phyloP scores from a whole-genome alignment of 2,113 vertebrate genomes.

The Phrynosoma blainvillii region DNA sequence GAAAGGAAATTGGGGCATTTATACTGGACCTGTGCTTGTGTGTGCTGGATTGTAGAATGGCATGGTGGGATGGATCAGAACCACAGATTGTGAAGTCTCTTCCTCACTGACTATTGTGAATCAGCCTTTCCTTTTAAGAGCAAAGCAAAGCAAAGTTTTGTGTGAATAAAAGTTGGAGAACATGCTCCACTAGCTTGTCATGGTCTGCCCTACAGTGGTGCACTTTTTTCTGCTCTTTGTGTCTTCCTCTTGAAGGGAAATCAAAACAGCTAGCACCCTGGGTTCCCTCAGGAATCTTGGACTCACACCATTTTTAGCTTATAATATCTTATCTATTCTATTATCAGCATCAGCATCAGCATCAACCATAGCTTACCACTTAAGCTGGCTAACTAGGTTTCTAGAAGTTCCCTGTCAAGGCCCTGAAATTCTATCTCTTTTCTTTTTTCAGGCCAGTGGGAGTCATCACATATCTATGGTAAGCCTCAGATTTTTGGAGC shows the following conservation, averaged over 20 bases:
- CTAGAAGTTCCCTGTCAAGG: no score
- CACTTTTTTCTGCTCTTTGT: neutral
- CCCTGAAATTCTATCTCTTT: slow-evolving; percentile 23
- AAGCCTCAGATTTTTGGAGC: slow-evolving; percentile 58
- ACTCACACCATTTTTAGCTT: neutral
- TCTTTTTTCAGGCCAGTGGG: slow-evolving; percentile 85
- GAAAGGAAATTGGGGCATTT: neutral
- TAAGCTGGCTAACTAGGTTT: no score
- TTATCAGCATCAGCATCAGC: no score
- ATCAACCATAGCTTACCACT: no score
- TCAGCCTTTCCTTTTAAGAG: neutral
- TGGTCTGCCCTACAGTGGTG: neutral
- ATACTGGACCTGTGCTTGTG: neutral
- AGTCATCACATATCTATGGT: slow-evolving; percentile 94
- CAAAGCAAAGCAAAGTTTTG: neutral
- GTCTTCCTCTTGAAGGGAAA: neutral
- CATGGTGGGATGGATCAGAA: neutral
- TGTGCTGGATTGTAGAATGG: neutral
- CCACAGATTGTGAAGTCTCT: neutral
- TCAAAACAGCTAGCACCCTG: neutral
- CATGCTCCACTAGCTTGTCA: neutral
- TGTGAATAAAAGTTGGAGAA: neutral
- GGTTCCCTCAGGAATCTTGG: neutral
- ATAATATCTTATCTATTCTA: neutral
- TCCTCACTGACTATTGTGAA: neutral